These are phyloP conservation scores for Caranx melampygus DNA, from an alignment of 2,113 vertebrate species.

Conservation along the genomic window DNA sequence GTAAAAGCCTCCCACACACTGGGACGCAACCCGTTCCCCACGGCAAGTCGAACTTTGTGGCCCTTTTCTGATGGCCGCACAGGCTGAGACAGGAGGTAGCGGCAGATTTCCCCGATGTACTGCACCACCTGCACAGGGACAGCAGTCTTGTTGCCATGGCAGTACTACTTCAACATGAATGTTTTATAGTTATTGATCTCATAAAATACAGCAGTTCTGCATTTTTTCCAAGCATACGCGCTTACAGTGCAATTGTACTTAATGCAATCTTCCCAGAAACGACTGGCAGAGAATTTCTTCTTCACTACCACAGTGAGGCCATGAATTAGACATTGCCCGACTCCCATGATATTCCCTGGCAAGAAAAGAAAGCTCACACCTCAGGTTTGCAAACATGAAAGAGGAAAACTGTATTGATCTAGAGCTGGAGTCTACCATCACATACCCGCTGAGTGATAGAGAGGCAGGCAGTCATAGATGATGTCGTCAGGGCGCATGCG, in stretches of 20 bases:
- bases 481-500: constrained; percentile 85
- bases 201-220: constrained; percentile 11
- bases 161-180: neutral
- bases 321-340: constrained; percentile 91
- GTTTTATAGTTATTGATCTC: constrained; percentile 8
- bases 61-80: constrained; percentile 82
- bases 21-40: constrained; percentile 91
- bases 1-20: constrained; percentile 94
- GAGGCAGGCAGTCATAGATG: constrained; percentile 91
- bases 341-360: constrained; percentile 93
- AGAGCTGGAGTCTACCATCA: neutral
- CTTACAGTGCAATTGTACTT: constrained; percentile 94
- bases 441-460: constrained; percentile 93
- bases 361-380: constrained; percentile 18
- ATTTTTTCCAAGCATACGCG: neutral
- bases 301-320: constrained; percentile 93
- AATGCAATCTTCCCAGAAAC: constrained; percentile 95
- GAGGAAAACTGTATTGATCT: neutral
- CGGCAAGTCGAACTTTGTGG: constrained; percentile 89
- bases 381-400: neutral
- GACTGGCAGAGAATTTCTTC: constrained; percentile 94
- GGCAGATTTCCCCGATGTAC: constrained; percentile 96
- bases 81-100: constrained; percentile 91
- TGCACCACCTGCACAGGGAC: constrained; percentile 87
- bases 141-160: neutral